Evolutionary conservation across 2,888 invertebrate genomes (phyloP).

Genomic region (Exephanes ischioxanthus): DNA sequence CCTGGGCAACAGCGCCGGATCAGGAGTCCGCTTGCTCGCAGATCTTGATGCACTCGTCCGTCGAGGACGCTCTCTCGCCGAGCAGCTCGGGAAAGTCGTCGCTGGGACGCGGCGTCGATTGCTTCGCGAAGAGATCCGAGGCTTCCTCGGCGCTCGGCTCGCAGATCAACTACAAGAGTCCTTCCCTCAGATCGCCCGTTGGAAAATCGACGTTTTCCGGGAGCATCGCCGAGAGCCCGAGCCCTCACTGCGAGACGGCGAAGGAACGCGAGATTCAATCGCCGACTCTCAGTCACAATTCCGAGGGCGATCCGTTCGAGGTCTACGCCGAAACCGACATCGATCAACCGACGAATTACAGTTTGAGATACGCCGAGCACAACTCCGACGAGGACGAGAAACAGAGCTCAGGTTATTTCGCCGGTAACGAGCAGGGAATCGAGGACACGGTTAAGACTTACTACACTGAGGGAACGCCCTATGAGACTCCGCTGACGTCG

Average conservation of each 20-base stretch:
- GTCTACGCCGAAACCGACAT: constrained; percentile 81
- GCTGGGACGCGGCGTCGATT: constrained; percentile 12
- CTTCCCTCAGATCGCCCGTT: constrained; percentile 47
- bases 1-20: constrained; percentile 80
- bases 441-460: constrained; percentile 95
- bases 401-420: constrained; percentile 77
- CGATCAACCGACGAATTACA: constrained; percentile 94
- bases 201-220: constrained; percentile 15
- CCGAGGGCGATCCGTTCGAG: constrained; percentile 75
- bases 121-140: constrained; percentile 38
- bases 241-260: constrained; percentile 1
- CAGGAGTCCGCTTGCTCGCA: constrained; percentile 81
- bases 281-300: constrained; percentile 68
- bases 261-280: constrained; percentile 58
- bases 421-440: constrained; percentile 77
- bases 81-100: constrained; percentile 47
- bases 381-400: constrained; percentile 88
- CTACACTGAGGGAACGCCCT: constrained; percentile 95
- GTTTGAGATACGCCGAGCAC: constrained; percentile 94
- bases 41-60: constrained; percentile 77
- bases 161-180: constrained; percentile 46
- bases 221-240: not conserved
- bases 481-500: constrained; percentile 88
- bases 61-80: constrained; percentile 77
- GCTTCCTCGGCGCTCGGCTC: constrained; percentile 12